Evolutionary conservation across 1,140 invertebrate genomes (phyloP).

Genomic region (Dreissena rostriformis): DNA sequence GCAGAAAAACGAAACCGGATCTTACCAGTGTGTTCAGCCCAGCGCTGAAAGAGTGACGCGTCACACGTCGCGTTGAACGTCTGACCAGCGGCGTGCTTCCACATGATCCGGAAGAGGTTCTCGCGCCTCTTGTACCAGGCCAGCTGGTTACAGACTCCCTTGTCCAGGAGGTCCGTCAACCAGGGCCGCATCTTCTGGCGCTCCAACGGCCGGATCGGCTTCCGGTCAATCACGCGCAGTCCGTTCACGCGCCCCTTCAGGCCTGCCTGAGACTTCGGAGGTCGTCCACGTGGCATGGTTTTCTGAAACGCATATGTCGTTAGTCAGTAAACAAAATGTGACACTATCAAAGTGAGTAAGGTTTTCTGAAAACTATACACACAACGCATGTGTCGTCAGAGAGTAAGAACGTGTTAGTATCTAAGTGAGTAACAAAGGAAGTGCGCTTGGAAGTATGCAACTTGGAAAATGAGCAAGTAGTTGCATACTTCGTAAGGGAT

Average conservation of each 20-base stretch:
- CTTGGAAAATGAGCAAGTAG: no score
- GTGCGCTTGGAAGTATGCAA: no score
- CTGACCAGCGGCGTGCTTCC: slow-evolving; percentile 75
- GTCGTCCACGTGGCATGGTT: slow-evolving; percentile 32
- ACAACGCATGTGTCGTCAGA: no score
- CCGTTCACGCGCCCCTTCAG: background rate
- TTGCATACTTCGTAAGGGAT: no score
- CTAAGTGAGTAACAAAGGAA: no score
- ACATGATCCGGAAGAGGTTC: slow-evolving; percentile 69
- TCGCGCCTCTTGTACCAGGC: slow-evolving; percentile 68
- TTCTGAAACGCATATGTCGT: no score
- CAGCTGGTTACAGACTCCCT: slow-evolving; percentile 60
- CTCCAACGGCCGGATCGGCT: slow-evolving; percentile 64
- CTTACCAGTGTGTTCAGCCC: slow-evolving; percentile 74
- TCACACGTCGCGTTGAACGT: slow-evolving; percentile 66
- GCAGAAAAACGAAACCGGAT: background rate
- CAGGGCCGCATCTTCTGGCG: slow-evolving; percentile 69
- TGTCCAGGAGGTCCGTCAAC: slow-evolving; percentile 65
- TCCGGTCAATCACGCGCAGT: slow-evolving; percentile 29
- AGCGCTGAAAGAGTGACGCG: slow-evolving; percentile 69
- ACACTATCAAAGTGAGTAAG: no score
- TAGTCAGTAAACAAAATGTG: no score
- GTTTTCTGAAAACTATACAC: background rate
- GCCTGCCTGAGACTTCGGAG: background rate
- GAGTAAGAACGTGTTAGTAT: no score